Conservation (phyloP, 2,888 invertebrate species). For the Diachrysia chrysitis region DNA sequence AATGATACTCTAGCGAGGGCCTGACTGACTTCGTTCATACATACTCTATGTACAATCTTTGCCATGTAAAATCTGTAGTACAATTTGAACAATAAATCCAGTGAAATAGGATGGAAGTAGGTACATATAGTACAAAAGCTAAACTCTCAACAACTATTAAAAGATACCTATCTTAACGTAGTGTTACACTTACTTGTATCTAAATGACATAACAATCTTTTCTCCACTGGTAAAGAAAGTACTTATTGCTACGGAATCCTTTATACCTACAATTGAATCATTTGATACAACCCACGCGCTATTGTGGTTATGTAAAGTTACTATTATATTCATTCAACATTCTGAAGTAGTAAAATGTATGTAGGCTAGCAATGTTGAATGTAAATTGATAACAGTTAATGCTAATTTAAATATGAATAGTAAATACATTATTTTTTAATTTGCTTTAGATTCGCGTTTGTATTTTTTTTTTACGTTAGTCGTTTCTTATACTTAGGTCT, state of each 20-base stretch:
- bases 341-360: constrained; percentile 43
- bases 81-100: not conserved
- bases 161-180: constrained; percentile 17
- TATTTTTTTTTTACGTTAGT: too few relatives aligned
- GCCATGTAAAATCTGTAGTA: too few relatives aligned
- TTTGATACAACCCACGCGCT: constrained; percentile 56
- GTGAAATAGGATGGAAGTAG: not conserved
- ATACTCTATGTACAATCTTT: too few relatives aligned
- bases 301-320: constrained; percentile 56
- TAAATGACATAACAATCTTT: constrained; percentile 52
- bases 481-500: too few relatives aligned
- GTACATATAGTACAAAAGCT: not conserved
- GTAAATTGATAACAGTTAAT: constrained; percentile 43
- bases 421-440: not conserved
- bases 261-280: constrained; percentile 56
- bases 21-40: too few relatives aligned
- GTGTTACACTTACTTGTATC: constrained; percentile 16
- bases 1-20: too few relatives aligned
- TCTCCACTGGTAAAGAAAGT: constrained; percentile 48
- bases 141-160: constrained; percentile 16
- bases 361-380: constrained; percentile 20
- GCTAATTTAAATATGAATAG: constrained; percentile 45
- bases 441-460: not conserved
- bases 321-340: constrained; percentile 49
- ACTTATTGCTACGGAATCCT: constrained; percentile 35